Evolutionary conservation across 2,888 invertebrate genomes (phyloP).

Genomic region (Tyria jacobaeae): DNA sequence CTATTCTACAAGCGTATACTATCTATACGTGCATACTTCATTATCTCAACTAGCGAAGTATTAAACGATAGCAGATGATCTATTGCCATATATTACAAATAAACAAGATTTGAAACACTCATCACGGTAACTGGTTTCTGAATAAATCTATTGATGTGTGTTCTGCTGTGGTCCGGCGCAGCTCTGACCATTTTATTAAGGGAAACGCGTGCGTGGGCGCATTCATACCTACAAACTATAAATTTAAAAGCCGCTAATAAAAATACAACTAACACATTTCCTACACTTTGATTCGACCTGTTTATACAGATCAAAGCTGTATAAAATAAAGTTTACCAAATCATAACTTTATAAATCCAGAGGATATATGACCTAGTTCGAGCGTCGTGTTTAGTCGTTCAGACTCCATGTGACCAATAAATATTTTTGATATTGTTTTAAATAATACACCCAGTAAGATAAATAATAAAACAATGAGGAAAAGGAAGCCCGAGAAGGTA

Average conservation of each 20-base stretch:
- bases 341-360: constrained; percentile 65
- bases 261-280: constrained; percentile 84
- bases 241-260: constrained; percentile 82
- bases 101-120: constrained; percentile 41
- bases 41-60: constrained; percentile 41
- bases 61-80: constrained; percentile 44
- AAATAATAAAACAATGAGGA: constrained; percentile 20
- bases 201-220: constrained; percentile 75
- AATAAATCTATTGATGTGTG: constrained; percentile 62
- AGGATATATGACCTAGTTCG: constrained; percentile 63
- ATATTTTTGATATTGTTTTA: constrained; percentile 44
- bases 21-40: constrained; percentile 29
- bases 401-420: constrained; percentile 46
- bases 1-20: constrained; percentile 23
- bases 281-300: constrained; percentile 83
- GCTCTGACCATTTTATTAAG: constrained; percentile 71
- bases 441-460: constrained; percentile 40
- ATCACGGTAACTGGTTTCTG: constrained; percentile 32
- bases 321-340: constrained; percentile 80
- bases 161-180: constrained; percentile 63
- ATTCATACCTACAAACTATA: constrained; percentile 74
- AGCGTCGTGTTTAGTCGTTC: constrained; percentile 41
- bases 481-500: constrained; percentile 44
- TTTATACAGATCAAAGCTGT: constrained; percentile 83
- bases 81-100: constrained; percentile 38